These are phyloP conservation scores for Acyrthosiphon pisum DNA, from an alignment of 1,140 invertebrate genomes.

Conservation along the genomic window DNA sequence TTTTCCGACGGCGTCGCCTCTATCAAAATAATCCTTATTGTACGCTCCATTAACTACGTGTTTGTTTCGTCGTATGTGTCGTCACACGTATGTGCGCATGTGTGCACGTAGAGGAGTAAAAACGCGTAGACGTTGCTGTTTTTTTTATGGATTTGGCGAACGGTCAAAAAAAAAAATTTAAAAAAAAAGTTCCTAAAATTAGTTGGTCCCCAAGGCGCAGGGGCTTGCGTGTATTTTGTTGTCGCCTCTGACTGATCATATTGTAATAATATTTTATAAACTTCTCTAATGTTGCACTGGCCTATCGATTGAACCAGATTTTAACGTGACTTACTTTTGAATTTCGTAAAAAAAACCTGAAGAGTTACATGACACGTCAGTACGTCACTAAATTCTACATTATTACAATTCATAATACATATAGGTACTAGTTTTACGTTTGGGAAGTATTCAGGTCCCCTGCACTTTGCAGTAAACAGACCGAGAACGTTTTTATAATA, in stretches of 20 bases:
- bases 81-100: background rate
- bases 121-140: background rate
- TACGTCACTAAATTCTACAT: background rate
- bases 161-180: conserved; percentile 39
- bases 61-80: background rate
- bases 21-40: conserved; percentile 21
- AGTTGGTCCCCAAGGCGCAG: background rate
- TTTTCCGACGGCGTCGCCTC: background rate
- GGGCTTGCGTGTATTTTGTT: background rate
- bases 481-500: no score
- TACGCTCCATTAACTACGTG: background rate
- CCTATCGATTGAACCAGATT: background rate
- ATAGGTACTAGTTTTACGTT: background rate
- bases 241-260: background rate
- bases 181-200: conserved; percentile 42
- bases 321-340: background rate
- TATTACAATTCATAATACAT: background rate
- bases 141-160: conserved; percentile 29
- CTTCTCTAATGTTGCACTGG: background rate
- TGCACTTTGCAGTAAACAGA: background rate
- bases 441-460: background rate
- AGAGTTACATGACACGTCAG: background rate
- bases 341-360: background rate
- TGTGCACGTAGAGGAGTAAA: background rate
- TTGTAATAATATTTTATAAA: background rate